Evolutionary conservation across 1,140 invertebrate species (phyloP).

Genomic region (Ceratina calcarata): DNA sequence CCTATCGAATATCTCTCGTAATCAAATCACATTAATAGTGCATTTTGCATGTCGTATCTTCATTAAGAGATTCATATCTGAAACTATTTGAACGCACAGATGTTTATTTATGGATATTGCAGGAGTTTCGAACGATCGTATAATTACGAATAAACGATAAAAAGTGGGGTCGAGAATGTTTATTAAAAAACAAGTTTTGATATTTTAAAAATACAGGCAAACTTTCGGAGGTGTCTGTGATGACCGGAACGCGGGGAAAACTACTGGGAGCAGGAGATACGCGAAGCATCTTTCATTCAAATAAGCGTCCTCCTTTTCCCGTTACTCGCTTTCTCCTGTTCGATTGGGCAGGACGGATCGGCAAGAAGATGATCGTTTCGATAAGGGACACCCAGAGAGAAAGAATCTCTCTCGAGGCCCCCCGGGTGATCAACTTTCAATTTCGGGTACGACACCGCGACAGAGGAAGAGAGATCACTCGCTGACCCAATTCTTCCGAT

Average conservation of each 20-base stretch:
- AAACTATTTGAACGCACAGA: too few species aligned
- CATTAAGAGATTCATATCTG: too few species aligned
- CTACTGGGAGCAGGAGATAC: slow-evolving; percentile 37
- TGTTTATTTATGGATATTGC: too few species aligned
- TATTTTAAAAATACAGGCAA: too few species aligned
- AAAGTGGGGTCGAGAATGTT: too few species aligned
- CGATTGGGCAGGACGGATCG: slow-evolving; percentile 63
- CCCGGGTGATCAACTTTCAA: slow-evolving; percentile 71
- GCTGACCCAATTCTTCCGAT: slow-evolving; percentile 32
- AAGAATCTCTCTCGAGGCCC: slow-evolving; percentile 46
- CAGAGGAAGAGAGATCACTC: slow-evolving; percentile 33
- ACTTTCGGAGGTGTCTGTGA: slow-evolving; percentile 39
- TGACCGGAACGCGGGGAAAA: slow-evolving; percentile 68
- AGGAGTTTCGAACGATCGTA: too few species aligned
- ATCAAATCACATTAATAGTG: too few species aligned
- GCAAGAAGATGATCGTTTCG: slow-evolving; percentile 59
- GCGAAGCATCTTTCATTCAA: slow-evolving; percentile 66
- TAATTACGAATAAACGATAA: too few species aligned
- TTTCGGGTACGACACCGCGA: slow-evolving; percentile 63
- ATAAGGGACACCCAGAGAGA: slow-evolving; percentile 57
- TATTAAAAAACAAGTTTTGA: too few species aligned
- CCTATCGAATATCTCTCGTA: too few species aligned
- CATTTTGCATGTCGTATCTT: too few species aligned
- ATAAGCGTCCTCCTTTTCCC: slow-evolving; percentile 68
- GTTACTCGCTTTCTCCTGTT: slow-evolving; percentile 68